Base-by-base conservation (phyloP, 2,797 vertebrate genomes). In the Poecilia wingei region DNA sequence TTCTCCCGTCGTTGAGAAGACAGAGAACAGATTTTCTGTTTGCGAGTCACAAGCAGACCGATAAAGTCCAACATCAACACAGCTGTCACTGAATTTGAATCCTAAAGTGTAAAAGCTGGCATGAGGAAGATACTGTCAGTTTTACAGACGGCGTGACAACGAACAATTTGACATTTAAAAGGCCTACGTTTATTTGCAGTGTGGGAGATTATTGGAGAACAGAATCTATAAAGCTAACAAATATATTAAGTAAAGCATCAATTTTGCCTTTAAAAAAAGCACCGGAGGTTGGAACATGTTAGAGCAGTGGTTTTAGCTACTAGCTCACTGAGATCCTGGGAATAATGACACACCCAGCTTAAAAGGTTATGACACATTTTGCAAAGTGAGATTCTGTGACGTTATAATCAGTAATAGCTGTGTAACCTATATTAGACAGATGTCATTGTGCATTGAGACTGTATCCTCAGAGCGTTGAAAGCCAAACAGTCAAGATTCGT, bases 121-220 rank as follows among this genome's bases (percentile, higher is more conserved):
- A 74, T 68, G 43, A 74, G 31, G 66, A 83, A 77, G 77, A 79
- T 74, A 16, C 75, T 75, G 76, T 72, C 39, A 20, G n/a, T 69
- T 88, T 74, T 71, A 59, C 66, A 80, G 72, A 86, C 74, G 41
- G 47, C 6, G 1, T 36, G 59, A 83, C 77, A 78, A 82, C 71
- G 69, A 78, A 84, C 82, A 77, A 68, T 49, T 69, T 88, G 88
- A 87, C 84, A 87, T 92, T 86, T 83, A 81, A 77, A 71, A 1
- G 66, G 77, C 86, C 72, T 47, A 82, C 53, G 83, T 87, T 84
- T 43, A 74, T 43, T 85, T 36, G 49, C 80, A 77, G 73, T 64
- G 64, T 69, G 45, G 73, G 49, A 81, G 73, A 43, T 78, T 68
- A 76, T 51, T 73, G 64, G 51, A 79, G 59, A 80, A 64, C 53